These are phyloP conservation scores for Hermetia illucens DNA, from an alignment of 1,140 invertebrate species.

Conservation along the genomic window DNA sequence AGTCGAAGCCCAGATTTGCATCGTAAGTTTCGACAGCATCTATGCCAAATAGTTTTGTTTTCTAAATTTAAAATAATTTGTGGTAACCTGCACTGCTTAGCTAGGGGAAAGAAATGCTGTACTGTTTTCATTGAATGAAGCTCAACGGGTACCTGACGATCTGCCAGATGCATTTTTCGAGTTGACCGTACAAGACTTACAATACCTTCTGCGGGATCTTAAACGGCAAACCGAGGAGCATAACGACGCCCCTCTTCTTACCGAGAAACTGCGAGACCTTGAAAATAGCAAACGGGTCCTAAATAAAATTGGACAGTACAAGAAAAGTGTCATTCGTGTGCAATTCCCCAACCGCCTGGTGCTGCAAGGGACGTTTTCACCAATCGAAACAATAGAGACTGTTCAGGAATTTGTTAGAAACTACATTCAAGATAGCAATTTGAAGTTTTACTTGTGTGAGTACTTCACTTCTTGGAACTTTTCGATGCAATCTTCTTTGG, in stretches of 20 bases:
- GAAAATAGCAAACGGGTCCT: conserved; percentile 43
- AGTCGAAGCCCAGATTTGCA: conserved; percentile 6
- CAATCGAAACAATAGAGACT: conserved; percentile 47
- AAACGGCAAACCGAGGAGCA: conserved; percentile 42
- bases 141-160: conserved; percentile 41
- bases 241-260: conserved; percentile 52
- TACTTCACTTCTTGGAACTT: conserved; percentile 12
- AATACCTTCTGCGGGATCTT: conserved; percentile 51
- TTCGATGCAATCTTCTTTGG: conserved; percentile 7
- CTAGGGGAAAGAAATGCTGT: conserved; percentile 54
- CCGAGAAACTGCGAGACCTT: conserved; percentile 42
- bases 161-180: conserved; percentile 75
- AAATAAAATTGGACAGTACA: conserved; percentile 47
- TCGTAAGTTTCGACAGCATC: too few species aligned
- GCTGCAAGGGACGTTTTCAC: conserved; percentile 62
- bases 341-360: conserved; percentile 69
- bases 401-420: conserved; percentile 54
- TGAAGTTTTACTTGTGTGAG: conserved; percentile 63
- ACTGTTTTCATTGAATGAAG: conserved; percentile 45
- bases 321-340: conserved; percentile 57
- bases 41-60: too few species aligned
- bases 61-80: too few species aligned
- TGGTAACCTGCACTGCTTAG: too few species aligned
- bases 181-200: conserved; percentile 61
- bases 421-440: conserved; percentile 42